Evolutionary conservation across 2,113 vertebrate species (phyloP).

Genomic region (Hypocryptadius cinnamomeus): DNA sequence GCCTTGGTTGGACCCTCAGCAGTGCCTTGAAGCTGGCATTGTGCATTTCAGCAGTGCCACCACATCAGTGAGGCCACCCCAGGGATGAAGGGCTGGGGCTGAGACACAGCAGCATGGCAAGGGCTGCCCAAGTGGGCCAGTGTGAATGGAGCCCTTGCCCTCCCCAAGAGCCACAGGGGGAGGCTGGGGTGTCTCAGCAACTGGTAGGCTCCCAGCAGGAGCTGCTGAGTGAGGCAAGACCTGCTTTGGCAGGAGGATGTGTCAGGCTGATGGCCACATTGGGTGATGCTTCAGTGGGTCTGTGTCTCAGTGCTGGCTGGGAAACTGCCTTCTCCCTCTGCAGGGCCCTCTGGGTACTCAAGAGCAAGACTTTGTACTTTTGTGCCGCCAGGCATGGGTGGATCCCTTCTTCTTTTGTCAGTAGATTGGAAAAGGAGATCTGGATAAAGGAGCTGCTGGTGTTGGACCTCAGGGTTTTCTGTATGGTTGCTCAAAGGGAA

Average conservation of each 20-base stretch:
- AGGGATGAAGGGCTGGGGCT: accelerated
- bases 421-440: not conserved
- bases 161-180: not conserved
- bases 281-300: not conserved
- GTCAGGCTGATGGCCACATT: accelerated
- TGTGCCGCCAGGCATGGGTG: not conserved
- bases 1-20: not conserved
- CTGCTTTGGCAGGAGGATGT: not conserved
- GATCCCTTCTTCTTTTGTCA: not conserved
- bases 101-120: accelerated
- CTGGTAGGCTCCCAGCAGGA: not conserved
- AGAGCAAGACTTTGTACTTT: not conserved
- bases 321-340: not conserved
- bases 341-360: not conserved
- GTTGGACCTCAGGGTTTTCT: not conserved
- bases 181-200: not conserved
- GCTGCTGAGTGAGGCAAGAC: not conserved
- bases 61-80: accelerated
- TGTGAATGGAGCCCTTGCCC: not conserved
- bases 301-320: accelerated
- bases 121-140: not conserved
- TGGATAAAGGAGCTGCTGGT: not conserved
- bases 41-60: not conserved
- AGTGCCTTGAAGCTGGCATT: accelerated
- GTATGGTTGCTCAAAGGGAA: not conserved